Percentiles rank a stretch among this genome's conserved stretches.
phyloP scores from a whole-genome alignment of 2,113 vertebrate species.

The Lepisosteus oculatus region DNA sequence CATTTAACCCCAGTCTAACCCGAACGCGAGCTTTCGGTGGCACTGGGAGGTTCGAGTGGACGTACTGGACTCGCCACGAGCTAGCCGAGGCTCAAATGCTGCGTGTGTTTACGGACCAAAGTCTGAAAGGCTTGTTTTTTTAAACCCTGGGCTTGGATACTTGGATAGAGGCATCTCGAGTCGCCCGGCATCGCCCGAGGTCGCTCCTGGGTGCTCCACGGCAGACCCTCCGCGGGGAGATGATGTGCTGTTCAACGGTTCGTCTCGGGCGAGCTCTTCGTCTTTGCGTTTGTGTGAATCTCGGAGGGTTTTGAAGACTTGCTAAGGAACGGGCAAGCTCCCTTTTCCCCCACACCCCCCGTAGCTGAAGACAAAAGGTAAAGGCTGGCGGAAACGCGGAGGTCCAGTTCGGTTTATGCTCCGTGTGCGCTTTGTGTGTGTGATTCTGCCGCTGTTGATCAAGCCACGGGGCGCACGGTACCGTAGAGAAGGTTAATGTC shows the following conservation, averaged over 20 bases:
- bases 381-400: neutral
- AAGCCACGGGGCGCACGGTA: neutral
- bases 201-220: too few species aligned
- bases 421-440: too few species aligned
- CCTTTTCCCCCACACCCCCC: neutral
- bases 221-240: neutral
- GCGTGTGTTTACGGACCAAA: too few species aligned
- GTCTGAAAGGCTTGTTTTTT: too few species aligned
- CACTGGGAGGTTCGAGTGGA: slow-evolving; percentile 19
- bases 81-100: too few species aligned
- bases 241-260: neutral
- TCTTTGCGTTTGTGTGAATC: neutral
- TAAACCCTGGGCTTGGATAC: too few species aligned
- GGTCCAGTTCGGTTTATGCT: too few species aligned
- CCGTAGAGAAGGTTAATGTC: neutral
- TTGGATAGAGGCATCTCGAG: too few species aligned
- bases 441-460: neutral
- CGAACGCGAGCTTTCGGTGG: slow-evolving; percentile 34
- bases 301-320: neutral
- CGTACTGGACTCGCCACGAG: too few species aligned
- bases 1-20: slow-evolving; percentile 30
- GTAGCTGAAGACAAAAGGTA: slow-evolving; percentile 30
- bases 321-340: neutral
- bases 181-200: too few species aligned
- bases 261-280: neutral